Evolutionary conservation across 2,888 invertebrate species (phyloP).

Genomic region (Eretmocerus hayati): DNA sequence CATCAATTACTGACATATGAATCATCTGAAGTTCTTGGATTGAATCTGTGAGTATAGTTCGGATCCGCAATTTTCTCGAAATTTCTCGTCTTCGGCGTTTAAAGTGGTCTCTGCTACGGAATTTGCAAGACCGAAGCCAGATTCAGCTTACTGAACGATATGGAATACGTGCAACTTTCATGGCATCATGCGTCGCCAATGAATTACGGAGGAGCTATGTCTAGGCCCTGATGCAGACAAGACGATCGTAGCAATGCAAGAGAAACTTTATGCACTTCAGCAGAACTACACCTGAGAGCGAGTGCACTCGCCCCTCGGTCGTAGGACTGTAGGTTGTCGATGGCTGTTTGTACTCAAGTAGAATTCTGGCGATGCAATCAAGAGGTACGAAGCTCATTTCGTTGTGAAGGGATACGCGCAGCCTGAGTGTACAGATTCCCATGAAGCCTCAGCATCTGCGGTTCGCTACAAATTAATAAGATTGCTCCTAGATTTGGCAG

Average conservation of each 20-base stretch:
- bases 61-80: too few species aligned
- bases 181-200: not conserved
- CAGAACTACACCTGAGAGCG: constrained; percentile 11
- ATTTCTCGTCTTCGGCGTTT: too few species aligned
- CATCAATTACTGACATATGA: too few species aligned
- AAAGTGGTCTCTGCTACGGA: too few species aligned
- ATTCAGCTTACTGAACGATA: not conserved
- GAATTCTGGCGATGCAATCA: not conserved
- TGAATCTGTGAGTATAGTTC: too few species aligned
- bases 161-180: not conserved
- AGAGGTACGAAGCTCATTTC: constrained; percentile 11
- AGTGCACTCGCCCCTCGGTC: not conserved
- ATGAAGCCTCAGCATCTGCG: constrained; percentile 10
- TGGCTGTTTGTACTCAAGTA: constrained; percentile 6
- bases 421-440: constrained; percentile 10
- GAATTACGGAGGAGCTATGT: not conserved
- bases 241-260: constrained; percentile 8
- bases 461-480: constrained; percentile 8
- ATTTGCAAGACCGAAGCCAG: not conserved
- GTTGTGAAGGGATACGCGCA: constrained; percentile 11
- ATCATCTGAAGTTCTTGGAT: too few species aligned
- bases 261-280: constrained; percentile 10
- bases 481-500: constrained; percentile 7
- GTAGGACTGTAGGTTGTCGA: constrained; percentile 8
- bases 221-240: not conserved